Conservation (phyloP, 2,113 vertebrate genomes). For the Zosterops hypoxanthus region DNA sequence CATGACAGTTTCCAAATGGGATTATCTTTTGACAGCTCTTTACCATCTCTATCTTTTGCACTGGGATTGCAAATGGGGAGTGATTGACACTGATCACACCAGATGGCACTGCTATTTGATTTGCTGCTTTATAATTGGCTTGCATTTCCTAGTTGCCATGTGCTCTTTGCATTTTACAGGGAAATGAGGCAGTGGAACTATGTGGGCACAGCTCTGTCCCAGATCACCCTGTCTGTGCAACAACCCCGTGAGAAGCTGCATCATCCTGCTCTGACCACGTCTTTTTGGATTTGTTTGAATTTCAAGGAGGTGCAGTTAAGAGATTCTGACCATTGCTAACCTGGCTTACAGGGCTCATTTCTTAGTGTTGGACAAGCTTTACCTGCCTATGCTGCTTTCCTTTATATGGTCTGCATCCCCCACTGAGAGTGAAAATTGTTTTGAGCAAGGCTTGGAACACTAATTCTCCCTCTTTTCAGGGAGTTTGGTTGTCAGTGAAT, state of each 20-base stretch:
- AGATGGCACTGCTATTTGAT: slow-evolving; percentile 4
- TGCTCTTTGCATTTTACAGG: background rate
- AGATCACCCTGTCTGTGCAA: background rate
- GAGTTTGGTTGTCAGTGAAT: background rate
- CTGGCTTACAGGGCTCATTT: background rate
- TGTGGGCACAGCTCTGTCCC: background rate
- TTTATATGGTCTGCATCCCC: background rate
- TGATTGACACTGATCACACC: background rate
- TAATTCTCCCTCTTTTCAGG: background rate
- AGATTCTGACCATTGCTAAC: background rate
- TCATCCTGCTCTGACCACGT: background rate
- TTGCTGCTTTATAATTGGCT: background rate
- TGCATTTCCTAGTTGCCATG: background rate
- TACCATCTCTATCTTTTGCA: background rate
- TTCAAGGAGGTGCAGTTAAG: background rate
- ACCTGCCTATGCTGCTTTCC: background rate
- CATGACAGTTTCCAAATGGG: background rate
- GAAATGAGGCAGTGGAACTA: background rate
- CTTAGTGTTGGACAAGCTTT: background rate
- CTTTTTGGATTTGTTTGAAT: background rate
- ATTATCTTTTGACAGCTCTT: background rate
- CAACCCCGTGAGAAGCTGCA: fast-evolving
- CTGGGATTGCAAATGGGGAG: background rate
- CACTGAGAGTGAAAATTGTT: background rate
- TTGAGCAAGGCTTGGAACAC: background rate